A percentile compares a stretch with the other conserved stretches of the same genome.
phyloP scores from a whole-genome alignment of 2,888 invertebrate species.

The Lycia hirtaria region DNA sequence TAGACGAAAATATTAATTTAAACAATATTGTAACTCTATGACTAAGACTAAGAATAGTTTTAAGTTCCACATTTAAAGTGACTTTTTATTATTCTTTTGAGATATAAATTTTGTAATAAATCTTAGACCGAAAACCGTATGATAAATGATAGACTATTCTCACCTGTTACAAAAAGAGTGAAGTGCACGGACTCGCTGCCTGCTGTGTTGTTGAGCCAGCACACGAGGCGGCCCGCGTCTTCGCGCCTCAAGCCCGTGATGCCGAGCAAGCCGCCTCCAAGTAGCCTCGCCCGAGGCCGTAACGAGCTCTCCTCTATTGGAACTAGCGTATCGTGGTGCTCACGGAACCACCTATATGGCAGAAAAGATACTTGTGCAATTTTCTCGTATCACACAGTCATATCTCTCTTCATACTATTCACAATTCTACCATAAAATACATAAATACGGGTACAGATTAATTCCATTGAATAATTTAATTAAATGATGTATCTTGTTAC shows the following conservation, averaged over 20 bases:
- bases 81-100: too few relatives aligned
- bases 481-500: too few relatives aligned
- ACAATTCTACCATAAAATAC: too few relatives aligned
- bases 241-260: conserved; percentile 89
- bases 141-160: background rate
- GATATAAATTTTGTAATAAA: too few relatives aligned
- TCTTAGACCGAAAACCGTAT: too few relatives aligned
- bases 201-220: conserved; percentile 95
- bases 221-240: conserved; percentile 94
- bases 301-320: conserved; percentile 87
- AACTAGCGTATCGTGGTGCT: conserved; percentile 88
- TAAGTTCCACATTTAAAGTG: too few relatives aligned
- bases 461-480: too few relatives aligned
- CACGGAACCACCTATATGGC: conserved; percentile 89
- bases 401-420: too few relatives aligned
- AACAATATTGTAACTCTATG: too few relatives aligned
- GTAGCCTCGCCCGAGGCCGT: conserved; percentile 62
- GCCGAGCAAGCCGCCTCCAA: conserved; percentile 86
- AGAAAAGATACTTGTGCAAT: background rate
- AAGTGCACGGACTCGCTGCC: conserved; percentile 93
- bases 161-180: conserved; percentile 89
- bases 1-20: too few relatives aligned
- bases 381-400: background rate
- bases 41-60: too few relatives aligned
- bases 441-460: too few relatives aligned